Percentiles rank a stretch among this genome's conserved stretches.
Conservation (phyloP, 37 sponge, comb jelly and placozoan genomes). For the Axinella damicornis region DNA sequence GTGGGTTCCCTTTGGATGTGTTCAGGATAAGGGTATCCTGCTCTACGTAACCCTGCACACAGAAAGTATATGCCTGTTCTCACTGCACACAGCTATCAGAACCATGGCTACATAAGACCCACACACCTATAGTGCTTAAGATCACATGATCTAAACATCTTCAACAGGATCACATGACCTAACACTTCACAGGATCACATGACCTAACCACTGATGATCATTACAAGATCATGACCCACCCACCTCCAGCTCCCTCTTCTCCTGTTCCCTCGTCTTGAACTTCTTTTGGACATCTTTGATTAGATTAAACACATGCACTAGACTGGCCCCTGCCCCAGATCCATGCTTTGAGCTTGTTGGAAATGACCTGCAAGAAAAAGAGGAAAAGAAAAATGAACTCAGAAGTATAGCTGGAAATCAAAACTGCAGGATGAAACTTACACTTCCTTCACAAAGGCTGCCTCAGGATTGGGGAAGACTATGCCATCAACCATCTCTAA, state of each 20-base stretch:
- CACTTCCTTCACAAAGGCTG: conserved; percentile 95
- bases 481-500: conserved; percentile 79
- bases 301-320: conserved; percentile 67
- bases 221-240: no score
- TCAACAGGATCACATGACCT: no score
- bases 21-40: conserved; percentile 83
- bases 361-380: conserved; percentile 40
- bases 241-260: conserved; percentile 95
- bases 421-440: conserved; percentile 38
- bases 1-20: conserved; percentile 78
- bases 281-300: conserved; percentile 98
- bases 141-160: no score
- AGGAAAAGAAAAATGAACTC: neutral
- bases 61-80: no score
- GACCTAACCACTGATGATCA: no score
- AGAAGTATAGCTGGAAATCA: neutral
- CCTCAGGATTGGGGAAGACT: conserved; percentile 86
- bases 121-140: no score
- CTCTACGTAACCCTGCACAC: conserved; percentile 75
- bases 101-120: no score
- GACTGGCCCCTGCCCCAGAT: conserved; percentile 28
- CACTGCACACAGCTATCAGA: no score
- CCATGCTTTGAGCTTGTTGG: conserved; percentile 42
- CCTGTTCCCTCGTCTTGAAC: conserved; percentile 91
- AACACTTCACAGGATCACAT: no score